Evolutionary conservation across 53 echinoderm and acorn worm species (phyloP), one percentile per base, ranked within the genome.

Genomic region (Stichopus horrens): DNA sequence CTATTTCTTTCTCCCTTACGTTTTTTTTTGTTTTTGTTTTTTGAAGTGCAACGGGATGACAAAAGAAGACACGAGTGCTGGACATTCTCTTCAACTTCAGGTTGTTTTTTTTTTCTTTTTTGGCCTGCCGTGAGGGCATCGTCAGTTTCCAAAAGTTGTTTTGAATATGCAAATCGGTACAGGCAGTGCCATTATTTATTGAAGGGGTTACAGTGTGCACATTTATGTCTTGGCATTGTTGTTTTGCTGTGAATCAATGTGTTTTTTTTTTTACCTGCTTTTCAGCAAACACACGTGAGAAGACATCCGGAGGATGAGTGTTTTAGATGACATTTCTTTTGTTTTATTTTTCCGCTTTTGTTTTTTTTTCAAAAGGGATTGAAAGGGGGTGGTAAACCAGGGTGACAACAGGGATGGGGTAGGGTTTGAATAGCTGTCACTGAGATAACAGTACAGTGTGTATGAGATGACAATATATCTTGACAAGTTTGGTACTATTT

Each of bases 41-140:
- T 85, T 63, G 52, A 59, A 85, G 53, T 85, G 65, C 67, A 85
- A 58, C 63, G 57, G 52, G 67, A 85, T 37, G 37, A 37, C 37
- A 37, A 37, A 21, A 81, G 56, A 58, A 81, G 81, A 75, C 20
- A 81, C 18, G 81, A 81, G 57, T 81, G 81, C 81, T 56, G 81
- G 81, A 16, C 81, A 81, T 54, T 81, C 75, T 16, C 81, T 71
- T 16, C 71, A n/a, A 18, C 71, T 16, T 71, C 59, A 59, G 59
- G 59, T 59, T 8, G 11, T 59, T 8, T 71, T 71, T 71, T 37
- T 16, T 71, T 71, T 59, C 8, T 71, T 71, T 71, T 16, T 71
- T 71, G 18, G 18, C 7, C 71, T 6, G 19, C 19, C n/a, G 63
- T 63, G 14, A 63, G 16, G 10, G 63, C 16, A 63, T 63, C 16